phyloP scores from a whole-genome alignment of 2,888 invertebrate species.

The Myathropa florea region DNA sequence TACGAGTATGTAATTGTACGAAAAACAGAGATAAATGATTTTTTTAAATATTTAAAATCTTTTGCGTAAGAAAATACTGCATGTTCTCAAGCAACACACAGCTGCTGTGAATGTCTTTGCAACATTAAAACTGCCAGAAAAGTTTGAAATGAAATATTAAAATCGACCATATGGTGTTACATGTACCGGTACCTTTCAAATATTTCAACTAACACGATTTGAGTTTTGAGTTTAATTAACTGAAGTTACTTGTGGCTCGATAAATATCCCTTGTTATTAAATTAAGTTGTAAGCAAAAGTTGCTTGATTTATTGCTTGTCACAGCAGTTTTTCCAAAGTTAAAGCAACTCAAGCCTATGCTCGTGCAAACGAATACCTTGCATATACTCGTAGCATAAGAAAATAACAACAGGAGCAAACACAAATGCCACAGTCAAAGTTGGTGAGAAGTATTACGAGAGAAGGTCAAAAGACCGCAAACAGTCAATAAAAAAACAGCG shows the following conservation, averaged over 20 bases:
- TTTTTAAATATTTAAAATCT: constrained; percentile 5
- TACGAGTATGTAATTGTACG: too few species aligned
- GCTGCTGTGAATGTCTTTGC: constrained; percentile 8
- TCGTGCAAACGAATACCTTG: not conserved
- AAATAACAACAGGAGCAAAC: not conserved
- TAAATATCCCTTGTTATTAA: constrained; percentile 48
- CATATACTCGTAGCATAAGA: not conserved
- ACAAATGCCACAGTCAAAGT: not conserved
- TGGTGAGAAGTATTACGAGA: constrained; percentile 5
- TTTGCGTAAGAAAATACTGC: constrained; percentile 9
- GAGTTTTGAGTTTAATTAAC: constrained; percentile 56
- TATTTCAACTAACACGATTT: constrained; percentile 38
- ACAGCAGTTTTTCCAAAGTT: constrained; percentile 28
- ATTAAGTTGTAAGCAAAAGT: constrained; percentile 53
- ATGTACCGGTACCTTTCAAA: constrained; percentile 23
- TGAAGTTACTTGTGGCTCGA: constrained; percentile 28
- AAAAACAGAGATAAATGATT: constrained; percentile 7
- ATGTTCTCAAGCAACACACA: constrained; percentile 25
- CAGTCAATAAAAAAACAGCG: constrained; percentile 56
- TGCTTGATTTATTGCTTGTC: constrained; percentile 58
- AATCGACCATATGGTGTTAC: constrained; percentile 54
- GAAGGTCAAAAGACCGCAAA: constrained; percentile 37
- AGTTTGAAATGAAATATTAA: constrained; percentile 60
- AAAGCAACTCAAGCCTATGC: constrained; percentile 9
- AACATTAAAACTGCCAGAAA: constrained; percentile 37